phyloP scores from a whole-genome alignment of 2,888 invertebrate species.

The Drosophila maculinotata region DNA sequence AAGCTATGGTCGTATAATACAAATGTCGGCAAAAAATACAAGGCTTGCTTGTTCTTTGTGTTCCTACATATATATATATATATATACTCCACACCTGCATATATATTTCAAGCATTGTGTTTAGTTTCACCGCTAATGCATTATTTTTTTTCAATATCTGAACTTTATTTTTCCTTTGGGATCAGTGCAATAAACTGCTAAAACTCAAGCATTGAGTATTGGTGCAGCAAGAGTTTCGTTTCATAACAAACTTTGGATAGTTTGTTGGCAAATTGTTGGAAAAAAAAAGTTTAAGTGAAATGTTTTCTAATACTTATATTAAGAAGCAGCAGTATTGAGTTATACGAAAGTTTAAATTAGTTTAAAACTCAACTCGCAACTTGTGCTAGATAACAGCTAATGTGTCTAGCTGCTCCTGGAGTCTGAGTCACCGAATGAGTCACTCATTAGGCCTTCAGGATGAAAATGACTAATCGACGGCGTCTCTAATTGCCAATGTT shows the following conservation, averaged over 20 bases:
- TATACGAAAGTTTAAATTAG: constrained; percentile 17
- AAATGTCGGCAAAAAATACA: too few relatives aligned
- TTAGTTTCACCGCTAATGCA: too few relatives aligned
- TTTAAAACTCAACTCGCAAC: constrained; percentile 4
- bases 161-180: too few relatives aligned
- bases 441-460: constrained; percentile 55
- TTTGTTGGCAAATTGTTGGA: background rate
- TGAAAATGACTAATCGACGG: constrained; percentile 53
- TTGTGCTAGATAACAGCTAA: constrained; percentile 1
- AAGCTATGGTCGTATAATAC: too few relatives aligned
- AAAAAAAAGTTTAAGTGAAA: background rate
- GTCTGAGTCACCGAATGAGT: constrained; percentile 32
- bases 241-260: background rate
- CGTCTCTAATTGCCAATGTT: constrained; percentile 38
- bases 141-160: too few relatives aligned
- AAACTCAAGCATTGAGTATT: too few relatives aligned
- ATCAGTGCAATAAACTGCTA: too few relatives aligned
- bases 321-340: background rate
- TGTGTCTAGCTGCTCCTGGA: background rate
- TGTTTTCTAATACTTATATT: background rate
- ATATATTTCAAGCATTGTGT: too few relatives aligned
- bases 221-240: too few relatives aligned
- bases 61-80: too few relatives aligned
- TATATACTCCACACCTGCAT: too few relatives aligned
- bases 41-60: too few relatives aligned